Evolutionary conservation across 2,797 vertebrate genomes (phyloP).

Genomic region (Gymnothorax javanicus): DNA sequence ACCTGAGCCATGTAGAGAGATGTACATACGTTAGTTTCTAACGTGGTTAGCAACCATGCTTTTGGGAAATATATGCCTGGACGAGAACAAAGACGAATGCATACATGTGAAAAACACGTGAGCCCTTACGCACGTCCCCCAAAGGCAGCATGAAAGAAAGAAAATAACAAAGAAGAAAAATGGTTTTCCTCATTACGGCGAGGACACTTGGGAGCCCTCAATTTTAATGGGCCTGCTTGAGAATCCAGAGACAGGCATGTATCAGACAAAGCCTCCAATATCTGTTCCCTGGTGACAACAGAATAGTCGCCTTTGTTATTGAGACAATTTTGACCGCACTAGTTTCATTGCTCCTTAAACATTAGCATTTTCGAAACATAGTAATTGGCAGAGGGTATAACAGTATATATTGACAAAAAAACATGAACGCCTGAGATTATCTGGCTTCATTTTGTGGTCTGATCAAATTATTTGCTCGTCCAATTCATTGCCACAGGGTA

Average conservation of each 20-base stretch:
- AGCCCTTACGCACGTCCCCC: background rate
- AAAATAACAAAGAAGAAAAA: background rate
- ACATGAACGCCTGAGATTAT: background rate
- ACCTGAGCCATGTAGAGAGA: too few relatives aligned
- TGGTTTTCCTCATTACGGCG: background rate
- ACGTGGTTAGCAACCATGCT: too few relatives aligned
- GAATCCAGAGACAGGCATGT: background rate
- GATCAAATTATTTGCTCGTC: background rate
- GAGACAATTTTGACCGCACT: background rate
- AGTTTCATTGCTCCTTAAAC: background rate
- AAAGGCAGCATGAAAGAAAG: background rate
- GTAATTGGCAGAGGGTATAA: background rate
- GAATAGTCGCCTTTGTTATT: background rate
- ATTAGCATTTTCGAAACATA: background rate
- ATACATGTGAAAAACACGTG: background rate
- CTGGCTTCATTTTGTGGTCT: background rate
- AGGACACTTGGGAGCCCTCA: background rate
- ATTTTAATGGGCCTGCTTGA: background rate
- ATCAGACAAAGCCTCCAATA: background rate
- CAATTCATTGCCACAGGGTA: background rate
- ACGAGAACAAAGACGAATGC: background rate
- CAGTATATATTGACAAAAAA: background rate
- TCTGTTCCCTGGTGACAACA: background rate
- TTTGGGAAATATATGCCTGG: too few relatives aligned
- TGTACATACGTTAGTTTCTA: too few relatives aligned